Conservation (phyloP, 2,888 invertebrate species). For the Ophion slaviceki region DNA sequence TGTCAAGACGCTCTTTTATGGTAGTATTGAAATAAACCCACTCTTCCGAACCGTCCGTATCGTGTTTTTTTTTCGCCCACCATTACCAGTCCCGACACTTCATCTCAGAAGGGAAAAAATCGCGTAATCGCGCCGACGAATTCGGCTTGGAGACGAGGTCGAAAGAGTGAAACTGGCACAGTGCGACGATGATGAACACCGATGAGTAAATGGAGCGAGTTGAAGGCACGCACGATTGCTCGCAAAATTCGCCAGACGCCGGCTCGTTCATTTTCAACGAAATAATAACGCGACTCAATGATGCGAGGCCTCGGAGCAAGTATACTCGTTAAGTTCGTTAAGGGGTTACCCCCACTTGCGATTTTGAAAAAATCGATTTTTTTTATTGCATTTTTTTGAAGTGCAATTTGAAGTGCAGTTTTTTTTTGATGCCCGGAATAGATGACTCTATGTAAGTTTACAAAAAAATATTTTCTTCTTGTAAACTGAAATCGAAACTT, state of each 20-base stretch:
- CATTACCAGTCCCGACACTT: conserved; percentile 14
- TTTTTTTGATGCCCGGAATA: too few species aligned
- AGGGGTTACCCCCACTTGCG: too few species aligned
- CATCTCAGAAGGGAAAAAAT: conserved; percentile 25
- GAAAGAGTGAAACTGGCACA: conserved; percentile 35
- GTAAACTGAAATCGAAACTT: too few species aligned
- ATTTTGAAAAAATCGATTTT: too few species aligned
- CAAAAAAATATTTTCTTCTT: too few species aligned
- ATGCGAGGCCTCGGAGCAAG: too few species aligned
- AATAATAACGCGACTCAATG: not conserved
- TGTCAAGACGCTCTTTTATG: conserved; percentile 54
- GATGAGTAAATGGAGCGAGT: conserved; percentile 9
- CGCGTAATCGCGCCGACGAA: conserved; percentile 2
- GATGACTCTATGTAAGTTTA: too few species aligned
- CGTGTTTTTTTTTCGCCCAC: not conserved
- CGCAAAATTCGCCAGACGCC: not conserved
- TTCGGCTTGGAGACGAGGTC: conserved; percentile 38
- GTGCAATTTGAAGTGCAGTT: too few species aligned
- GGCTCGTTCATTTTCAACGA: not conserved
- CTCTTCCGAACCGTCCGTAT: conserved; percentile 14
- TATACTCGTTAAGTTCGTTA: too few species aligned
- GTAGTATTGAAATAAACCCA: conserved; percentile 57
- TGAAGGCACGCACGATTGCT: not conserved
- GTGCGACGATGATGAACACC: conserved; percentile 3
- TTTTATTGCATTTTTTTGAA: too few species aligned